Percentiles rank a stretch among this genome's conserved stretches.
phyloP scores from a whole-genome alignment of 2,888 invertebrate species.

The Laspeyria flexula region DNA sequence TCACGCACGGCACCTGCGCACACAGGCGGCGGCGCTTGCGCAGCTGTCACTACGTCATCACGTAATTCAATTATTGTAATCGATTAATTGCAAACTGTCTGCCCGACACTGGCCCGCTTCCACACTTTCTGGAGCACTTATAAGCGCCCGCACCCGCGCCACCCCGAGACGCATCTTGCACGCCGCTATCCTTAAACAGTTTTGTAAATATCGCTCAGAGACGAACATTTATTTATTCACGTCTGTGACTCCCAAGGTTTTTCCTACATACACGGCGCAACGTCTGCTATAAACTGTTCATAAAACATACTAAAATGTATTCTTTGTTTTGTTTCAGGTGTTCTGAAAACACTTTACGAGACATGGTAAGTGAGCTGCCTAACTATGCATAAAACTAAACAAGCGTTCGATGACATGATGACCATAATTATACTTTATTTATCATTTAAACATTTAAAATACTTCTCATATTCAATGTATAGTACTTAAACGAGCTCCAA shows the following conservation, averaged over 20 bases:
- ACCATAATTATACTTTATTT: neutral
- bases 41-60: slow-evolving; percentile 79
- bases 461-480: too few relatives aligned
- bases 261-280: slow-evolving; percentile 39
- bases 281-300: slow-evolving; percentile 2
- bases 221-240: slow-evolving; percentile 49
- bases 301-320: slow-evolving; percentile 31
- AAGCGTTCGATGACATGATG: neutral
- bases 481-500: too few relatives aligned
- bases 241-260: slow-evolving; percentile 53
- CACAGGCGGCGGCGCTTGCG: slow-evolving; percentile 70
- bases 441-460: neutral
- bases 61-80: slow-evolving; percentile 76
- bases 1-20: slow-evolving; percentile 72
- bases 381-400: slow-evolving; percentile 9
- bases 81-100: slow-evolving; percentile 77
- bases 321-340: slow-evolving; percentile 29
- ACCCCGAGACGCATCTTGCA: slow-evolving; percentile 12
- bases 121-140: slow-evolving; percentile 59
- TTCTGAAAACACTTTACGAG: slow-evolving; percentile 1
- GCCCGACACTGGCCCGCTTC: slow-evolving; percentile 58
- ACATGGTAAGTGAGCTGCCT: slow-evolving; percentile 16
- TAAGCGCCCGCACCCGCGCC: too few relatives aligned
- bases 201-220: slow-evolving; percentile 45
- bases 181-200: slow-evolving; percentile 52